phyloP scores from a whole-genome alignment of 1,140 invertebrate genomes.

The Anthonomus grandis region DNA sequence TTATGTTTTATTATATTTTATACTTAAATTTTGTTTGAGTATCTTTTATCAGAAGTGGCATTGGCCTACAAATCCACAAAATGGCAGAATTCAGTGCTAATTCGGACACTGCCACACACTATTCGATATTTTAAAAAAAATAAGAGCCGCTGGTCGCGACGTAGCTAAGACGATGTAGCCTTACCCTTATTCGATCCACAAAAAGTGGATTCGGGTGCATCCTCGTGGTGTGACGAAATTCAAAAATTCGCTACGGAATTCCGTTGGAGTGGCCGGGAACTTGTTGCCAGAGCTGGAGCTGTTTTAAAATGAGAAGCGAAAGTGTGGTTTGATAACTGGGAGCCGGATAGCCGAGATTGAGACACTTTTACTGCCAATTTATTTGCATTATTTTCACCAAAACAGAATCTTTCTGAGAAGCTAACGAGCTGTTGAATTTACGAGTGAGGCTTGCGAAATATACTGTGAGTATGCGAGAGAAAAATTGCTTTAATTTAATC shows the following conservation, averaged over 20 bases:
- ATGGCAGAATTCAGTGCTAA: neutral
- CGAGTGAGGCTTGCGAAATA: neutral
- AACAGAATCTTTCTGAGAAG: neutral
- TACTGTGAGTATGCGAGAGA: neutral
- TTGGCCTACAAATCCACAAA: neutral
- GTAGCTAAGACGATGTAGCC: too few relatives aligned
- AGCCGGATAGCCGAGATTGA: too few relatives aligned
- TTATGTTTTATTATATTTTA: too few relatives aligned
- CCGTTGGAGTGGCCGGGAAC: neutral
- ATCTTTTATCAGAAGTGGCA: neutral
- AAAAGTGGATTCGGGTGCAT: too few relatives aligned
- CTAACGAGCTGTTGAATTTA: neutral
- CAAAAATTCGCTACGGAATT: neutral
- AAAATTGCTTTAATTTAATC: neutral
- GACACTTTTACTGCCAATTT: neutral
- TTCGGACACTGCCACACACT: too few relatives aligned
- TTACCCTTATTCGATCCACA: neutral
- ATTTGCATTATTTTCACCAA: neutral
- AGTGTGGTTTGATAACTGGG: neutral
- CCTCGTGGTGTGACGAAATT: neutral
- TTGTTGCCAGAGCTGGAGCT: neutral
- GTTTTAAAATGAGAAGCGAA: neutral
- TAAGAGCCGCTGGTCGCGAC: neutral
- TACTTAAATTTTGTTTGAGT: too few relatives aligned
- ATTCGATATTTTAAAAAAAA: neutral